phyloP scores from a whole-genome alignment of 2,888 invertebrate species.

The Eutolmus rufibarbis region DNA sequence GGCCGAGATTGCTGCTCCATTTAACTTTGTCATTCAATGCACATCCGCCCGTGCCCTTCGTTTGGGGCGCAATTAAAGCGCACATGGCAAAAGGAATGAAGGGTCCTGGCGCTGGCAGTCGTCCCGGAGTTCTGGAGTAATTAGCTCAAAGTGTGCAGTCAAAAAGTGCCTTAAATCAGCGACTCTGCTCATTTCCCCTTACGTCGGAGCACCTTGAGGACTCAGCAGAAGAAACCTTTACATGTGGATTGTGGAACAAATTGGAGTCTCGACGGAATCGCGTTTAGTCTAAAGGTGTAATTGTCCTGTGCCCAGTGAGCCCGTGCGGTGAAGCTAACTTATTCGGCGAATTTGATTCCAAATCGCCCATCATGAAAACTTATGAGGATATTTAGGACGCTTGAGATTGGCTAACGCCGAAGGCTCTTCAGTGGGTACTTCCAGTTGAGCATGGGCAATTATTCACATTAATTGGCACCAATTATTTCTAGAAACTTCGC shows the following conservation, averaged over 20 bases:
- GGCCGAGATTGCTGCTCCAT: neutral
- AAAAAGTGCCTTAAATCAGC: neutral
- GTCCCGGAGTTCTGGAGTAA: neutral
- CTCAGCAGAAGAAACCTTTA: neutral
- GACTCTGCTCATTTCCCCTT: neutral
- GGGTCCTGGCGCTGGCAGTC: neutral
- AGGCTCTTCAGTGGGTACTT: neutral
- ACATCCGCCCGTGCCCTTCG: neutral
- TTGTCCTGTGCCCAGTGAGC: neutral
- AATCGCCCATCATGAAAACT: neutral
- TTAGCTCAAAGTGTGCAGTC: neutral
- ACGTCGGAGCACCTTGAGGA: neutral
- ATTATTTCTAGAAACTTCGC: constrained; percentile 13
- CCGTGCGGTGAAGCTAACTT: neutral
- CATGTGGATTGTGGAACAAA: neutral
- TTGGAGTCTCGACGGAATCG: no score
- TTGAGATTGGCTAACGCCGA: neutral
- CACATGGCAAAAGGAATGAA: neutral
- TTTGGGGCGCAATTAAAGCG: neutral
- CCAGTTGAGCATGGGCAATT: neutral
- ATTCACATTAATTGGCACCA: constrained; percentile 24
- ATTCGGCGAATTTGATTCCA: neutral
- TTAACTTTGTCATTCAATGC: neutral
- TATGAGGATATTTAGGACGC: neutral
- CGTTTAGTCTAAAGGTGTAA: neutral